Conservation (phyloP, 2,113 vertebrate genomes). For the Heptranchias perlo region DNA sequence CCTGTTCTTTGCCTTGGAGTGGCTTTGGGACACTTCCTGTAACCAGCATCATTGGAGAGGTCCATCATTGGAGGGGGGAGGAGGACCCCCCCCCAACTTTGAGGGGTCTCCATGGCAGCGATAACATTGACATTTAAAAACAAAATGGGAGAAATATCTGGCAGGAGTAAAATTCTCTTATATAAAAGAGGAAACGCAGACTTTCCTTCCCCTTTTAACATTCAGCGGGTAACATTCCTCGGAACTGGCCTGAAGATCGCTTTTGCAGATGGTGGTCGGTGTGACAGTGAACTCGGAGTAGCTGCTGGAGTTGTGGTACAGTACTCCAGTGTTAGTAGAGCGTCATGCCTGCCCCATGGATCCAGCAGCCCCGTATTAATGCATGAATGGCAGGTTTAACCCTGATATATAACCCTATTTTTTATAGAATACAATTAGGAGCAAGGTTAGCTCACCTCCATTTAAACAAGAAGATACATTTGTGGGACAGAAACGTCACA, state of each 20-base stretch:
- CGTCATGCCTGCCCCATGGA: neutral
- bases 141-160: neutral
- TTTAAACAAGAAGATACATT: neutral
- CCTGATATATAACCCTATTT: neutral
- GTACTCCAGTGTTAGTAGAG: neutral
- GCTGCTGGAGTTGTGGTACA: neutral
- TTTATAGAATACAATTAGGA: neutral
- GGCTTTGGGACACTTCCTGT: neutral
- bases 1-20: neutral
- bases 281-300: neutral
- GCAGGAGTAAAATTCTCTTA: neutral
- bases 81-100: neutral
- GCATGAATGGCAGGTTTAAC: neutral
- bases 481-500: neutral
- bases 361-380: neutral
- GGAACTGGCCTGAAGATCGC: too few species aligned
- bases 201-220: neutral
- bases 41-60: neutral
- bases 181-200: neutral
- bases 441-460: neutral
- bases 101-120: neutral
- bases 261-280: neutral
- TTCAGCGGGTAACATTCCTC: too few species aligned
- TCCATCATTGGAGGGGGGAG: neutral
- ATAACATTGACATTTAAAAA: neutral